Conservation (phyloP, 2,888 invertebrate species). For the Hybos culiciformis region DNA sequence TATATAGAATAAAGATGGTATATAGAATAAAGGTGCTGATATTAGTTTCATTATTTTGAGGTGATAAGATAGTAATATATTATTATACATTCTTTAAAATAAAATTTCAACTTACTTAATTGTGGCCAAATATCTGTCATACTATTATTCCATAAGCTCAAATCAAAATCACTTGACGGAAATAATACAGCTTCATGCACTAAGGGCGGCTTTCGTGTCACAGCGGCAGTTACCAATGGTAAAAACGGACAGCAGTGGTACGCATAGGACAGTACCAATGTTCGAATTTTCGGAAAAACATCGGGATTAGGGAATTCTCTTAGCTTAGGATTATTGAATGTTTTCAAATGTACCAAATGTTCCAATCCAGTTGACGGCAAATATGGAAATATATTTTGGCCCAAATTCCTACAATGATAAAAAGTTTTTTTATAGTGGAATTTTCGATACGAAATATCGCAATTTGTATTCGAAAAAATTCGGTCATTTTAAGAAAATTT, state of each 20-base stretch:
- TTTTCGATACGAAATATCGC: no score
- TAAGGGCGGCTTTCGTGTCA: conserved; percentile 38
- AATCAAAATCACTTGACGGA: conserved; percentile 56
- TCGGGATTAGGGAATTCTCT: conserved; percentile 78
- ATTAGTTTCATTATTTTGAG: neutral
- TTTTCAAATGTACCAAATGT: conserved; percentile 70
- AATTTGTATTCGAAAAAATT: no score
- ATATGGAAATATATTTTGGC: conserved; percentile 72
- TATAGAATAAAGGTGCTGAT: no score
- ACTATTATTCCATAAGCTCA: conserved; percentile 67
- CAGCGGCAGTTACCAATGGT: conserved; percentile 45
- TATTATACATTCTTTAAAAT: no score
- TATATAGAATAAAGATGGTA: no score
- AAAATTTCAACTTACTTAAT: conserved; percentile 45
- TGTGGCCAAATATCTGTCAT: conserved; percentile 72
- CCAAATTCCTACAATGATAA: conserved; percentile 57
- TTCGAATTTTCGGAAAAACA: conserved; percentile 71
- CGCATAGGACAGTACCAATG: conserved; percentile 78
- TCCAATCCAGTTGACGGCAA: conserved; percentile 73
- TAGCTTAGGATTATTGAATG: conserved; percentile 80
- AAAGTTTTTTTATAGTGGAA: neutral
- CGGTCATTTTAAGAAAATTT: no score
- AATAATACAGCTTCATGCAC: conserved; percentile 51
- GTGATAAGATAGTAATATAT: no score
- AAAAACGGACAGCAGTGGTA: conserved; percentile 92